phyloP scores from a whole-genome alignment of 1,140 invertebrate species.

The Ganaspis sp. region DNA sequence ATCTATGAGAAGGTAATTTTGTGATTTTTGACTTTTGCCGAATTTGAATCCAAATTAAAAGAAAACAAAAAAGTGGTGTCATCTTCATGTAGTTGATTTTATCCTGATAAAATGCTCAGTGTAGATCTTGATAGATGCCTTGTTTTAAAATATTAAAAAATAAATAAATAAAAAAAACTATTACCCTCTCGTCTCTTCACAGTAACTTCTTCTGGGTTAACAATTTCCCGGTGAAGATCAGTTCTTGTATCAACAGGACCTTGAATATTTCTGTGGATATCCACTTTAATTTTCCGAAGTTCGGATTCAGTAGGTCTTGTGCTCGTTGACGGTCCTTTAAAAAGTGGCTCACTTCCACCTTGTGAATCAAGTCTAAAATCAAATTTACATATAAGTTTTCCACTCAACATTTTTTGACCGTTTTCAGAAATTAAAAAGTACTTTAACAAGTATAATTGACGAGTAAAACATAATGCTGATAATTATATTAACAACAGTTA shows the following conservation, averaged over 20 bases:
- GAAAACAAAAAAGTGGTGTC: too few species aligned
- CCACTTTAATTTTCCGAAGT: conserved; percentile 57
- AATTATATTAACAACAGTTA: too few species aligned
- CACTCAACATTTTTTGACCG: neutral
- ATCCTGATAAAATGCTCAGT: too few species aligned
- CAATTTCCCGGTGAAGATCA: conserved; percentile 27
- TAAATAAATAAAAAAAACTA: too few species aligned
- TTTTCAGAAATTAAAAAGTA: neutral
- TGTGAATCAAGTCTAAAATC: neutral
- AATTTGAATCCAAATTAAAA: too few species aligned
- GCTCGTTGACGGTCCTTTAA: neutral
- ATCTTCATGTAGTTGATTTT: too few species aligned
- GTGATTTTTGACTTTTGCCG: too few species aligned
- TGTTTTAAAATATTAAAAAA: too few species aligned
- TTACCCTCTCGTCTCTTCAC: neutral
- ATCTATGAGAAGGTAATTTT: too few species aligned
- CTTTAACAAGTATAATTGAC: too few species aligned
- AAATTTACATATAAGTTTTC: neutral
- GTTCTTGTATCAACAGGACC: conserved; percentile 6
- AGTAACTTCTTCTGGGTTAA: neutral
- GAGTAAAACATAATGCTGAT: too few species aligned
- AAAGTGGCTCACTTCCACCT: neutral
- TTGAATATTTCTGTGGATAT: conserved; percentile 58
- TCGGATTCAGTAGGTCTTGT: conserved; percentile 47
- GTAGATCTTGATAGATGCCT: too few species aligned